phyloP scores from a whole-genome alignment of 2,888 invertebrate species.

The Drosophila colorata region DNA sequence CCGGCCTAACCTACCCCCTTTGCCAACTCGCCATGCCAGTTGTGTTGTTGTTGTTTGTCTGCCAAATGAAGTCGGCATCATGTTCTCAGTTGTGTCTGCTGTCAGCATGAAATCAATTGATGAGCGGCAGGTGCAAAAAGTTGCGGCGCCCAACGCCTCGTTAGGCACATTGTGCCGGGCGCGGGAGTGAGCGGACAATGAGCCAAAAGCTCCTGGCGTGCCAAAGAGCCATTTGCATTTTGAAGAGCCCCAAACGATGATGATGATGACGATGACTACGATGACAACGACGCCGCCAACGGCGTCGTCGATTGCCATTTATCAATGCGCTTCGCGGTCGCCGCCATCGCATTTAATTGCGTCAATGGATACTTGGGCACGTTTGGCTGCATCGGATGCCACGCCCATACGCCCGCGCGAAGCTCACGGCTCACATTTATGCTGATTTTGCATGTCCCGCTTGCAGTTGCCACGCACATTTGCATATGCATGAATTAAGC shows the following conservation, averaged over 20 bases:
- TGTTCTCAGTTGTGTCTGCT: slow-evolving; percentile 51
- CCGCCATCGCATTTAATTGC: slow-evolving; percentile 61
- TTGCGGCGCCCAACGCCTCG: slow-evolving; percentile 49
- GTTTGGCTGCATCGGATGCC: slow-evolving; percentile 38
- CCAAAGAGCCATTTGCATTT: slow-evolving; percentile 76
- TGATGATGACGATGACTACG: slow-evolving; percentile 22
- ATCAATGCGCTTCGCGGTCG: slow-evolving; percentile 65
- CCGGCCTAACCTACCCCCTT: too few species aligned
- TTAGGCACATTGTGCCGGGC: slow-evolving; percentile 53
- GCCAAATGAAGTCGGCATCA: slow-evolving; percentile 57
- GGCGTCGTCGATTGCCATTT: slow-evolving; percentile 67
- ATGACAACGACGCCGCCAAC: slow-evolving; percentile 41
- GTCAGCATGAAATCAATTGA: slow-evolving; percentile 75
- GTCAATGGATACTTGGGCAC: slow-evolving; percentile 74
- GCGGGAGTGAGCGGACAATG: background rate
- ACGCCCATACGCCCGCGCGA: background rate
- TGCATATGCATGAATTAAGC: slow-evolving; percentile 44
- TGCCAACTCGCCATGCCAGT: too few species aligned
- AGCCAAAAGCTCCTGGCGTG: slow-evolving; percentile 56
- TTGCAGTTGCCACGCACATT: slow-evolving; percentile 21
- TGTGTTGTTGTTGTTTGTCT: slow-evolving; percentile 31
- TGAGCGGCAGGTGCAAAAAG: slow-evolving; percentile 50
- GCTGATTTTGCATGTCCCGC: slow-evolving; percentile 53
- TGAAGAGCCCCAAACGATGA: slow-evolving; percentile 57
- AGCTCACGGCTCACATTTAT: slow-evolving; percentile 39